These are phyloP conservation scores for Pyrocephalus nanus DNA, from an alignment of 2,797 vertebrate species.

Conservation along the genomic window DNA sequence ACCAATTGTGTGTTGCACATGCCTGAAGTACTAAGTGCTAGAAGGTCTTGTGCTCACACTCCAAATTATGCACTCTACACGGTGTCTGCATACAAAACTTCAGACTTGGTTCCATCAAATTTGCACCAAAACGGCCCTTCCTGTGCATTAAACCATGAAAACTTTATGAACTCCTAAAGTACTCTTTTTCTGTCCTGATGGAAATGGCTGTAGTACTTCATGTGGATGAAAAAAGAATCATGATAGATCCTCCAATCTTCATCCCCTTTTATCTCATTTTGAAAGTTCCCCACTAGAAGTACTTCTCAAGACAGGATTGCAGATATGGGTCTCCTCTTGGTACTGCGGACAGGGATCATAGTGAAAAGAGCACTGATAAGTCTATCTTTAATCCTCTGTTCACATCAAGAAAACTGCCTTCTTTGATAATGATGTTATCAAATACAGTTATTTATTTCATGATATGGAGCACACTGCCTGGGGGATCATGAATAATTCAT, in stretches of 20 bases:
- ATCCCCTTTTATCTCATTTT: neutral
- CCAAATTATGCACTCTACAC: neutral
- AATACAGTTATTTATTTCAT: conserved; percentile 68
- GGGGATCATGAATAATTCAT: conserved; percentile 52
- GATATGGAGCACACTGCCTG: conserved; percentile 20
- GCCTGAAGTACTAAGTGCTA: neutral
- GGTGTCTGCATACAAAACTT: neutral
- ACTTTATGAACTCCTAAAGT: neutral
- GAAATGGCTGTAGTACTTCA: neutral
- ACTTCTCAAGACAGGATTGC: neutral
- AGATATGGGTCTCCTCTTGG: neutral
- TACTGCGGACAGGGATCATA: conserved; percentile 3
- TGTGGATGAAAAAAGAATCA: neutral
- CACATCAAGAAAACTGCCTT: conserved; percentile 39
- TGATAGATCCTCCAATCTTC: neutral
- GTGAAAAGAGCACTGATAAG: neutral
- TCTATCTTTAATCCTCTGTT: conserved; percentile 21
- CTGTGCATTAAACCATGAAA: neutral
- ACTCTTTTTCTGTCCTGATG: neutral
- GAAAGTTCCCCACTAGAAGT: neutral
- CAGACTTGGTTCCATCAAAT: neutral
- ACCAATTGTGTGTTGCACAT: neutral
- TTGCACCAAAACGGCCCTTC: neutral
- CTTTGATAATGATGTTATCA: conserved; percentile 62
- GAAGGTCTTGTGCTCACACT: neutral